Evolutionary conservation across 2,888 invertebrate species (phyloP), one percentile per base, ranked within the genome.

Genomic region (Acleris cristana): DNA sequence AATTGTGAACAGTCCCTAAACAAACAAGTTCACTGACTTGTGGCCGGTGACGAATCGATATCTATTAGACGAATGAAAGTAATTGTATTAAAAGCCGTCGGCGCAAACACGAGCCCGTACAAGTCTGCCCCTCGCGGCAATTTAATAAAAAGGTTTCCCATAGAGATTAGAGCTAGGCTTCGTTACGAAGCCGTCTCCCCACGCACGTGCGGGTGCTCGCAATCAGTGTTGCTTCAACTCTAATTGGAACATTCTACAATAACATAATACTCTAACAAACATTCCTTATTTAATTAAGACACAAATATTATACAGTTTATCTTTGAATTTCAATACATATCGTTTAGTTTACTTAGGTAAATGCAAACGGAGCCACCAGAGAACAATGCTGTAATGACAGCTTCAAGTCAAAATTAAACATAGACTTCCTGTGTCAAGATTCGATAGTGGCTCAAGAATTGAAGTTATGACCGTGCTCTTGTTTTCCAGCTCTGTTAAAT

Each of bases 101-200:
- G 77, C 77, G 84, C 83, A 87, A 87, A 88, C 87, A 84, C 79
- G 88, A 87, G 85, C 84, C 91, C 90, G 79, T 90, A 92, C 87
- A 90, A 92, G 84, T 83, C 77, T 88, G 72, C 74, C 77, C 72
- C 74, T 67, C 72, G 70, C 65, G 74, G 79, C 87, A 90, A 91
- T 92, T 87, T 89, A 87, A 88, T 92, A 90, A 92, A 92, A 92
- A 91, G 92, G 92, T 90, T 92, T 92, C 90, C 85, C 82, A 84
- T 88, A 76, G 76, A 84, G 82, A 84, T 83, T 80, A 78, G 72
- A 64, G 65, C 58, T 69, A 56, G 69, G 61, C 49, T 63, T 51
- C 51, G 57, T 54, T 14, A 30, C 54, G 62, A 40, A n/a, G 48
- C 58, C 53, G 49, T 57, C 66, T 58, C 67, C 57, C 34, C 57